phyloP scores from a whole-genome alignment of 64 coral and sea anemone genomes.

The Porites australiensis region DNA sequence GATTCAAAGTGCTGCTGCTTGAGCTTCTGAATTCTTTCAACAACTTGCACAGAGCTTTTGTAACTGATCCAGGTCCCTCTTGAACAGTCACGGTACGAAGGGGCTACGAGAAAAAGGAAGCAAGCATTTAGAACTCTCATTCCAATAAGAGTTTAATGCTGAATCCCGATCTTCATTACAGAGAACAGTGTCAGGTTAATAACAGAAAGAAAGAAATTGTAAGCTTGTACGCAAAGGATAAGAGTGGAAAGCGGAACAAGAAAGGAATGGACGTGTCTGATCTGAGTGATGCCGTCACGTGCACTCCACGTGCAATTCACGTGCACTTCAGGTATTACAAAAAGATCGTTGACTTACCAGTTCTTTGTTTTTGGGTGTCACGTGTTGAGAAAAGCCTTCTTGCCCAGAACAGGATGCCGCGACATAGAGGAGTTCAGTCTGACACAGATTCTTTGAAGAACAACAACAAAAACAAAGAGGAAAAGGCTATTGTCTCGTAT shows the following conservation, averaged over 20 bases:
- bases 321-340: no score
- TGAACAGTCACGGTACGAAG: conserved; percentile 54
- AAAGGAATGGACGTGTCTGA: no score
- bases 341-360: conserved; percentile 8
- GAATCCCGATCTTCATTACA: no score
- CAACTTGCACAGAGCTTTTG: conserved; percentile 79
- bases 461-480: background rate
- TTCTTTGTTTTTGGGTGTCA: conserved; percentile 3
- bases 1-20: conserved; percentile 59
- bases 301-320: no score
- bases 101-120: conserved; percentile 17
- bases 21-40: conserved; percentile 70
- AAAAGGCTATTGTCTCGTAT: background rate
- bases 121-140: background rate
- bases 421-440: conserved; percentile 84
- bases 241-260: no score
- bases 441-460: conserved; percentile 86
- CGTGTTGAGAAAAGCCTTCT: conserved; percentile 52
- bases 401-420: conserved; percentile 62
- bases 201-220: no score
- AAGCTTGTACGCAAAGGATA: no score
- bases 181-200: no score
- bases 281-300: no score
- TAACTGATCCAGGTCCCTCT: conserved; percentile 74
- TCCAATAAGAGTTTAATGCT: background rate